Base-by-base conservation (phyloP, 2,797 vertebrate genomes). In the Pseudochirops cupreus region DNA sequence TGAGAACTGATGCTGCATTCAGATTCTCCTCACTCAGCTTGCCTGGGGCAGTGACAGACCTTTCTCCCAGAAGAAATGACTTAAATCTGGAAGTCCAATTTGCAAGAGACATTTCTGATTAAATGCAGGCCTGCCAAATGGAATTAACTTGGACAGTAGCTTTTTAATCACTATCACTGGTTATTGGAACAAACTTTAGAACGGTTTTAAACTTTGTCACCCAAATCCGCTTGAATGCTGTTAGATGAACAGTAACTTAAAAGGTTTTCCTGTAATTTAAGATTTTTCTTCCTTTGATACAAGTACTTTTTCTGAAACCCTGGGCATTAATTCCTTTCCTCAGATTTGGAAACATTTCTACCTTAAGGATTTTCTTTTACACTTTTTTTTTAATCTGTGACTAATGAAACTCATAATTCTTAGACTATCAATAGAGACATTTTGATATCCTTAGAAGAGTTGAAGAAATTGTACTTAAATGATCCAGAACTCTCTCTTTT, bases 31-130 rank as follows among this genome's bases (percentile, higher is more conserved):
- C 56, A 97, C 94, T 96, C 50, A 89, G 5, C 87, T 97, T 94
- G 98, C 99, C 97, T 53, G 10, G 56, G 98, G 98, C 98, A 91
- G 0, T 50, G 56, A 26, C 33, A 97, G 98, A 98, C 98, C 98
- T 98, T 98, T 98, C 91, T 97, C 95, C 96, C 92, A 96, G 50
- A 55, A 92, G 93, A 97, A 93, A 92, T 93, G 93, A 93, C 91
- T 92, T 14, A 95, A 96, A 92, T 29, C 94, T 97, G 12, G 89
- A 89, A 98, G 98, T 98, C 94, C 95, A 94, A 4, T 91, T 92
- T 97, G 96, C 97, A 95, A 91, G 91, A 97, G 95, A 92, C 46
- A 56, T 95, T 97, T 97, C 94, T 92, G 96, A 92, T 97, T 95
- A 98, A 98, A 98, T 91, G 96, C n/a, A 31, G 92, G 91, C 92